These are phyloP conservation scores for Stenopsyche tienmushanensis DNA, from an alignment of 1,140 invertebrate genomes.

Conservation along the genomic window DNA sequence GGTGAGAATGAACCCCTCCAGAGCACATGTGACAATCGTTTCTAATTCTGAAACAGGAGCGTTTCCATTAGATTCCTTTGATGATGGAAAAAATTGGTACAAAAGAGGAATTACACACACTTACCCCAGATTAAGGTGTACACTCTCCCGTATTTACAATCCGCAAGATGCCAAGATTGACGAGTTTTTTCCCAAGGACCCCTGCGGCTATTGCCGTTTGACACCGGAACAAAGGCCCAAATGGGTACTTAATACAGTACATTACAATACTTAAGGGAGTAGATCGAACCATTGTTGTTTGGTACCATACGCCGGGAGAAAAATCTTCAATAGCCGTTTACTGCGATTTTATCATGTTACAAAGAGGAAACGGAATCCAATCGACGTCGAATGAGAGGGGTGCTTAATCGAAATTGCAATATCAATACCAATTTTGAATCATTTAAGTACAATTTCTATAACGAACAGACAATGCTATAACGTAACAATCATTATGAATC, in stretches of 20 bases:
- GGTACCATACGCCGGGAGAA: neutral
- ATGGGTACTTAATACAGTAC: conserved; percentile 10
- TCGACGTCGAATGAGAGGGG: neutral
- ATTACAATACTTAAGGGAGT: neutral
- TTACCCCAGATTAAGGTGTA: neutral
- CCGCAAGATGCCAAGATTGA: conserved; percentile 35
- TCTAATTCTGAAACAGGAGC: too few species aligned
- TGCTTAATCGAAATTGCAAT: neutral
- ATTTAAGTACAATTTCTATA: too few species aligned
- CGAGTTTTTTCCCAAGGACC: conserved; percentile 40
- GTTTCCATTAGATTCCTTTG: neutral
- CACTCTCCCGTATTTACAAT: neutral
- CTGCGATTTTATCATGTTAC: neutral
- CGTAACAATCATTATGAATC: too few species aligned
- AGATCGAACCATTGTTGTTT: conserved; percentile 8
- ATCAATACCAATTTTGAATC: too few species aligned
- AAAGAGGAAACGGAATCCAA: neutral
- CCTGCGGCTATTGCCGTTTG: conserved; percentile 28
- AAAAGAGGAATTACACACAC: neutral
- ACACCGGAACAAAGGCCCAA: conserved; percentile 29
- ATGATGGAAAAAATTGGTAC: neutral
- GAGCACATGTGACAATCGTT: neutral
- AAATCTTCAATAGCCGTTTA: neutral
- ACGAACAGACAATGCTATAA: too few species aligned
- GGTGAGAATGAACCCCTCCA: neutral